These are phyloP conservation scores for Rotaria sp. DNA, from an alignment of 2,888 invertebrate species.

Conservation along the genomic window DNA sequence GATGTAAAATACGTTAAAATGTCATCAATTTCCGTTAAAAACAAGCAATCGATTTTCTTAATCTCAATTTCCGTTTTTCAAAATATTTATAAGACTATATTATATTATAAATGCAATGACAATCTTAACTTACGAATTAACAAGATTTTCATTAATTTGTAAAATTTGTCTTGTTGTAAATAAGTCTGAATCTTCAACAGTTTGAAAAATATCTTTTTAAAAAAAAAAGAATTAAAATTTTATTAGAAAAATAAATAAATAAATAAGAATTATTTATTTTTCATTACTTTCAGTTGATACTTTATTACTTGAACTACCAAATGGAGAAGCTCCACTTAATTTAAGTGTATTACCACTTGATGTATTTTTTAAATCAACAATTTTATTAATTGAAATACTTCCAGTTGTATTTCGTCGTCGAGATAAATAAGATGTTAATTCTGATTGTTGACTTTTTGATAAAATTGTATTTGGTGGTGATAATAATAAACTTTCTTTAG, in stretches of 20 bases:
- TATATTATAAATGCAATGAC: neutral
- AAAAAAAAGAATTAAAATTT: neutral
- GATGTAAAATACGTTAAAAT: neutral
- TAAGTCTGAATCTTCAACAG: slow-evolving; percentile 11
- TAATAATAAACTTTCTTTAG: neutral
- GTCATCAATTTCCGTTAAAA: neutral
- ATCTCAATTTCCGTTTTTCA: neutral
- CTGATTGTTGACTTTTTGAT: neutral
- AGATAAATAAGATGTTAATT: slow-evolving; percentile 4
- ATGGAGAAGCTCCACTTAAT: neutral
- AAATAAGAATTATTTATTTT: neutral
- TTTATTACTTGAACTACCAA: neutral
- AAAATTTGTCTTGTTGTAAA: neutral
- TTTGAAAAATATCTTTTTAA: neutral
- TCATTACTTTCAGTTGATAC: neutral
- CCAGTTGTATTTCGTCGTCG: slow-evolving; percentile 27
- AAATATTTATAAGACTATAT: neutral
- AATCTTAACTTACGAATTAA: neutral
- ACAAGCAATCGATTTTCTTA: neutral
- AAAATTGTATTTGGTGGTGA: neutral
- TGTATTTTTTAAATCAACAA: neutral
- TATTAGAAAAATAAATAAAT: neutral
- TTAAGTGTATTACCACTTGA: neutral
- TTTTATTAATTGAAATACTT: neutral
- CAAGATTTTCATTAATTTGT: neutral